Percentiles rank a stretch among this genome's conserved stretches.
phyloP scores from a whole-genome alignment of 2,113 vertebrate genomes.

The Lophochroa leadbeateri region DNA sequence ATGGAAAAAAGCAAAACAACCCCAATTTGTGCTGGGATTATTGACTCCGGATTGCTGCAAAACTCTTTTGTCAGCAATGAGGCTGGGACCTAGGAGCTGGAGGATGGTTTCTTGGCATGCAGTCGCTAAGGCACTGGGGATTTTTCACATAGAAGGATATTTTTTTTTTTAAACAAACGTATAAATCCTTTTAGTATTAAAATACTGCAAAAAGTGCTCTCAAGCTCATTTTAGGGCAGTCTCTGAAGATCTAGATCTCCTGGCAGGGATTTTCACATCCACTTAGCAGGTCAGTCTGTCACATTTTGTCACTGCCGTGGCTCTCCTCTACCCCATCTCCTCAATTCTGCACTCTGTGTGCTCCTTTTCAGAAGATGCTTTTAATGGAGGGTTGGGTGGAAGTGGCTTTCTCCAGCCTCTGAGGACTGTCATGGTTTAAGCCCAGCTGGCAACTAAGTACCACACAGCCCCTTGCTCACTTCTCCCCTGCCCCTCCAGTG shows the following conservation, averaged over 20 bases:
- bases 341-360: rapidly evolving
- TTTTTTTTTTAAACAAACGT: background rate
- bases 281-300: background rate
- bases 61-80: background rate
- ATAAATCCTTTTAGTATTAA: background rate
- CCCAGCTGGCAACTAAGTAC: background rate
- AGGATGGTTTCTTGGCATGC: background rate
- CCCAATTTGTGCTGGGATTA: background rate
- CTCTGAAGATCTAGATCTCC: background rate
- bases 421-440: background rate
- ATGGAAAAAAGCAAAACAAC: background rate
- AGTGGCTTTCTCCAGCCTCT: background rate
- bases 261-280: background rate
- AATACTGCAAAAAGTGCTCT: background rate
- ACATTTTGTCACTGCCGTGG: background rate
- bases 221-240: background rate
- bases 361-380: background rate
- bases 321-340: background rate
- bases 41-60: background rate
- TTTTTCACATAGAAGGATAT: background rate
- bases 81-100: background rate
- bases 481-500: background rate
- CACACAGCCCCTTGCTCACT: background rate
- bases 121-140: rapidly evolving
- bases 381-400: background rate